Evolutionary conservation across 2,797 vertebrate species (phyloP).

Genomic region (Sibirionetta formosa): DNA sequence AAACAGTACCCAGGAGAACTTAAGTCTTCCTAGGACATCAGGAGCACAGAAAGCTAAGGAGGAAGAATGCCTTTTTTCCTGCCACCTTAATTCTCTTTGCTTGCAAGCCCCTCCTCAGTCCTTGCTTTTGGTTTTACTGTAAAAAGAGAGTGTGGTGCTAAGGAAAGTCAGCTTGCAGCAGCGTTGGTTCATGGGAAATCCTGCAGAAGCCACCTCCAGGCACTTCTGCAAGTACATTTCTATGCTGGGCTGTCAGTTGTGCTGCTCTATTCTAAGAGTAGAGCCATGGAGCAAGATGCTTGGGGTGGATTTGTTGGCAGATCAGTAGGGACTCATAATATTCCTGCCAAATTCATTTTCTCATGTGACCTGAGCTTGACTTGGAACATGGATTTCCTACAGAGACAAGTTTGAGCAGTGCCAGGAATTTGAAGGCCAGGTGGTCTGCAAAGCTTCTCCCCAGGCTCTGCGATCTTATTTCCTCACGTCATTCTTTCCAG

Average conservation of each 20-base stretch:
- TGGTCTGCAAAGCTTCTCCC: slow-evolving; percentile 66
- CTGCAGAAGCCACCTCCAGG: slow-evolving; percentile 52
- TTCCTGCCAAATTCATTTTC: slow-evolving; percentile 71
- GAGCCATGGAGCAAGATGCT: slow-evolving; percentile 57
- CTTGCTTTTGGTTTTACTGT: slow-evolving; percentile 15
- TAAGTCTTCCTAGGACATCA: background rate
- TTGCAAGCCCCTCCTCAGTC: background rate
- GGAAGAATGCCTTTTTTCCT: background rate
- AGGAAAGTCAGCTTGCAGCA: slow-evolving; percentile 33
- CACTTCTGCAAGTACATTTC: slow-evolving; percentile 32
- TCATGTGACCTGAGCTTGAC: slow-evolving; percentile 70
- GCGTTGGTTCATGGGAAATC: background rate
- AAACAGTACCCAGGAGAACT: background rate
- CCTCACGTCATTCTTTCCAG: slow-evolving; percentile 44
- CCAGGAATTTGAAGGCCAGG: slow-evolving; percentile 66
- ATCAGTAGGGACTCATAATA: slow-evolving; percentile 52
- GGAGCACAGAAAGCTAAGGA: background rate
- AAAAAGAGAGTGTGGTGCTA: background rate
- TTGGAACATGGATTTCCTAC: slow-evolving; percentile 69
- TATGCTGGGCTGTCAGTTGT: slow-evolving; percentile 43
- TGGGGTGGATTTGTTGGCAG: slow-evolving; percentile 70
- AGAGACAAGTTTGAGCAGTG: slow-evolving; percentile 55
- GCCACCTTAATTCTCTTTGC: background rate
- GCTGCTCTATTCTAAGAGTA: slow-evolving; percentile 59
- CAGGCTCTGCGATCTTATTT: slow-evolving; percentile 52